Evolutionary conservation across 1,140 invertebrate genomes (phyloP).

Genomic region (Nymphalis io): DNA sequence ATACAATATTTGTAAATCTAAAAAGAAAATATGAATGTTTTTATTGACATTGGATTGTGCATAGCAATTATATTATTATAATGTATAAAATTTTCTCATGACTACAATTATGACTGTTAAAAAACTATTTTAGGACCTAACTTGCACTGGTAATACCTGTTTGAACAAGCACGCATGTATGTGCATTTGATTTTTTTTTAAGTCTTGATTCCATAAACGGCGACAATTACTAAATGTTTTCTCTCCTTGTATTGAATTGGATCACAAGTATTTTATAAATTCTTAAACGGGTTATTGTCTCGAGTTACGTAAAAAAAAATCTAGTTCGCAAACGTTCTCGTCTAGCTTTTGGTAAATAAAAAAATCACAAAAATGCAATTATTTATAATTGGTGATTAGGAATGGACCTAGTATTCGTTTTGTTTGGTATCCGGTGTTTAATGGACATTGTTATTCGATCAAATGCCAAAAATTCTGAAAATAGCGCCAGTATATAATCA

Average conservation of each 20-base stretch:
- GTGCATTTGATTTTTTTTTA: neutral
- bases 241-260: neutral
- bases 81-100: neutral
- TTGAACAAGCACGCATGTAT: neutral
- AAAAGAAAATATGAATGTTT: no score
- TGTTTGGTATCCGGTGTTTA: no score
- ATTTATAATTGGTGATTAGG: no score
- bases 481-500: no score
- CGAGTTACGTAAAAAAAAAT: neutral
- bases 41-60: neutral
- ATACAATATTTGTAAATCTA: no score
- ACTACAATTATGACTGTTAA: neutral
- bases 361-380: neutral
- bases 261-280: neutral
- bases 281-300: neutral
- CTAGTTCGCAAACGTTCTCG: no score
- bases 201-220: neutral
- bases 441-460: no score
- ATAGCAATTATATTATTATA: neutral
- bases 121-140: neutral
- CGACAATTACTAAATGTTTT: neutral
- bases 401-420: no score
- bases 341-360: no score
- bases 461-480: no score
- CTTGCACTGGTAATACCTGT: conserved; percentile 12